These are phyloP conservation scores for Taenaris catops DNA, from an alignment of 2,888 invertebrate genomes.

Conservation along the genomic window DNA sequence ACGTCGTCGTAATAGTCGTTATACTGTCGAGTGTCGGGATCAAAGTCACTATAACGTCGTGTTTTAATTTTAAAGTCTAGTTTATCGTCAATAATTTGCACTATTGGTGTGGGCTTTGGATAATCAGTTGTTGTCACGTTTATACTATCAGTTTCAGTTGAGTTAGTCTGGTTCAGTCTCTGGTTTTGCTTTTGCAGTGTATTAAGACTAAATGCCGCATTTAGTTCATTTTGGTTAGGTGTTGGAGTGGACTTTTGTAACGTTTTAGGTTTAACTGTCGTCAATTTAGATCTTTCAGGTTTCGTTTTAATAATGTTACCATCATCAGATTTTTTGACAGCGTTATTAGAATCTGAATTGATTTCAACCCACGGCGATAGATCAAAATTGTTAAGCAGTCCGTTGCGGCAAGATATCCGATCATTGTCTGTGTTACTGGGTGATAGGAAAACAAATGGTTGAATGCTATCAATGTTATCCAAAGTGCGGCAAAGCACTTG, in stretches of 20 bases:
- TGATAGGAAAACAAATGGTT: constrained; percentile 85
- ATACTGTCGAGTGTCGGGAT: constrained; percentile 42
- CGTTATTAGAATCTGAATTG: constrained; percentile 52
- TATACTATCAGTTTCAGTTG: constrained; percentile 31
- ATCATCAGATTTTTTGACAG: constrained; percentile 53
- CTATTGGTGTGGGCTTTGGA: constrained; percentile 34
- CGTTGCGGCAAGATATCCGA: constrained; percentile 77
- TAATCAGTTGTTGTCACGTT: constrained; percentile 23
- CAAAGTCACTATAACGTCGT: constrained; percentile 51
- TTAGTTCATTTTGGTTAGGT: constrained; percentile 34
- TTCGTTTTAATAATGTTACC: constrained; percentile 20
- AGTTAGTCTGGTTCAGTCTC: constrained; percentile 35
- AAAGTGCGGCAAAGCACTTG: constrained; percentile 86
- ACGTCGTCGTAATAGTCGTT: constrained; percentile 49
- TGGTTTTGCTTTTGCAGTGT: constrained; percentile 33
- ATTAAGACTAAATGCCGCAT: constrained; percentile 29
- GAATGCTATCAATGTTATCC: constrained; percentile 82
- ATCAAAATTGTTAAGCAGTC: constrained; percentile 78
- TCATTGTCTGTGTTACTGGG: constrained; percentile 80
- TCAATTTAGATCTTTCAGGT: constrained; percentile 26
- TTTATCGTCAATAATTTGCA: constrained; percentile 77
- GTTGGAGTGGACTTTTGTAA: constrained; percentile 16
- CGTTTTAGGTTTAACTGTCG: constrained; percentile 37
- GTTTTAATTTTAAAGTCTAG: constrained; percentile 78
- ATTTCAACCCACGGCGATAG: constrained; percentile 82